phyloP scores from a whole-genome alignment of 53 echinoderm and acorn worm genomes.

The Mesocentrotus franciscanus region DNA sequence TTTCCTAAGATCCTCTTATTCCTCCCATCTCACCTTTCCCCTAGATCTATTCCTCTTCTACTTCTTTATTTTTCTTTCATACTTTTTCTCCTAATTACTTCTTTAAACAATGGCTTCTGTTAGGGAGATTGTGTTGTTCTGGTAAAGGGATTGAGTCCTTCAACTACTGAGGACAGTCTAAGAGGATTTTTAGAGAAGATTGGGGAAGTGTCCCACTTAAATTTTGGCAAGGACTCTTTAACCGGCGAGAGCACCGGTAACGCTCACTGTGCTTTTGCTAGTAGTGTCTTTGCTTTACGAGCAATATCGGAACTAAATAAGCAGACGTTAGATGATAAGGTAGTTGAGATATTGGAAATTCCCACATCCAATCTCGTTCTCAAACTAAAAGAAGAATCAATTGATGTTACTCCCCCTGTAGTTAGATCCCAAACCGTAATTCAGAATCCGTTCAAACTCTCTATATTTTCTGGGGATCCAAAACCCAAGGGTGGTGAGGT shows the following conservation, averaged over 20 bases:
- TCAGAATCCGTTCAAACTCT: constrained; percentile 28
- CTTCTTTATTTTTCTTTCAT: too few relatives aligned
- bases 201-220: constrained; percentile 26
- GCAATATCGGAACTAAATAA: not conserved
- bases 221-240: constrained; percentile 25
- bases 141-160: not conserved
- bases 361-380: constrained; percentile 12
- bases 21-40: too few relatives aligned
- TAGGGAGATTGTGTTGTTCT: constrained; percentile 6
- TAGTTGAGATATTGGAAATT: not conserved
- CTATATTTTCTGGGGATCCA: constrained; percentile 54
- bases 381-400: not conserved
- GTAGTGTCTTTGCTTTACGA: not conserved
- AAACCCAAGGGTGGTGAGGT: constrained; percentile 63
- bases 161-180: not conserved
- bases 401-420: not conserved
- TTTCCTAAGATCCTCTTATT: too few relatives aligned
- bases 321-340: not conserved
- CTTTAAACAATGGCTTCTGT: not conserved
- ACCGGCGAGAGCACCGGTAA: constrained; percentile 32
- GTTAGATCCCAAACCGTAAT: constrained; percentile 26
- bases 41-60: too few relatives aligned
- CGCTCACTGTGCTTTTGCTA: constrained; percentile 33
- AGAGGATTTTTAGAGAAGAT: not conserved
- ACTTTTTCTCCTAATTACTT: not conserved